Evolutionary conservation across 2,888 invertebrate species (phyloP), one percentile per base, ranked within the genome.

Genomic region (Ischnura elegans): DNA sequence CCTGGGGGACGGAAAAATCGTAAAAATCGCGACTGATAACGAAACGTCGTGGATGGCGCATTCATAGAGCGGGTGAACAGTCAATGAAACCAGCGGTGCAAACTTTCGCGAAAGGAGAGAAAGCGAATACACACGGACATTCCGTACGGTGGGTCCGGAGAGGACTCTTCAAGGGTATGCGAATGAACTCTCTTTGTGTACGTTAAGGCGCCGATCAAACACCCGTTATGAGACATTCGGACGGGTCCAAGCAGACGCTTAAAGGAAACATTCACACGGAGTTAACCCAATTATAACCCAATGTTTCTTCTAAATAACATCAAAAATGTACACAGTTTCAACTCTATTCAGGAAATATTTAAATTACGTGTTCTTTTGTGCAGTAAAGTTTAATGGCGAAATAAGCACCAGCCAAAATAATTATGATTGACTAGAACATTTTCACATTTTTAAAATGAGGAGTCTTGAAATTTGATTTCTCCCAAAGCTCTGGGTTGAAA

Each of bases 91-190:
- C 36, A 43, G 43, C 21, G 61, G 42, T n/a, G 61, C 43, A 21
- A 86, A 90, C 90, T 90, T 90, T 90, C 90, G 90, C 90, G 61
- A 61, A 51, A n/a, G 51, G 90, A 90, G 90, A 66, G 90, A 90
- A 90, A 90, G 90, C 61, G 90, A 61, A 1, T n/a, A n/a, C n/a
- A 51, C 29, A 16, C 43, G n/a, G 90, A 66, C 42, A 55, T 61
- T 61, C 90, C 61, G 36, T 90, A 42, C 61, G 10, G 76, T 2
- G 36, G 42, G 61, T 42, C 21, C 55, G 87, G 29, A 29, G 55
- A 87, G 55, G 55, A 43, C 29, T 43, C 85, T 85, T 16, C 29
- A 86, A 46, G 45, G 43, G 86, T 86, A 10, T 46, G 46, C 46
- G n/a, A 46, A 6, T 13, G 51, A 19, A 51, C 43, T 86, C 46